Conservation (phyloP, 2,888 invertebrate genomes). For the Oscheius onirici region DNA sequence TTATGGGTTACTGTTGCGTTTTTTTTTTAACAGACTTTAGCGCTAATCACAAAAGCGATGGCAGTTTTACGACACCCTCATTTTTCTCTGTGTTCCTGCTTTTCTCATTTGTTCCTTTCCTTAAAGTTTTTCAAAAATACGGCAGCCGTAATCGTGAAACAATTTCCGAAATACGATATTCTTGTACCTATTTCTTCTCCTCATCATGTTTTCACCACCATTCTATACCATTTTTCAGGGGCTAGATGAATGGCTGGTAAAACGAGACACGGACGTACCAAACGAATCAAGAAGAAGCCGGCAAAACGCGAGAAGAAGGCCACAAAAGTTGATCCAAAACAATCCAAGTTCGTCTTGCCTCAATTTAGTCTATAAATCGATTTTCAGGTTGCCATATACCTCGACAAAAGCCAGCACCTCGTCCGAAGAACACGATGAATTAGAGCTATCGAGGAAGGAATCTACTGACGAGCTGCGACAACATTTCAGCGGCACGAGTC, state of each 20-base stretch:
- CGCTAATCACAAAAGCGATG: no score
- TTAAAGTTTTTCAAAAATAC: not conserved
- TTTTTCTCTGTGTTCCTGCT: no score
- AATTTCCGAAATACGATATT: not conserved
- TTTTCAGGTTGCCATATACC: not conserved
- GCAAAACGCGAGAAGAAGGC: not conserved
- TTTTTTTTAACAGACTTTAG: no score
- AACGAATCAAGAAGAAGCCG: not conserved
- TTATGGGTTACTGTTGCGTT: no score
- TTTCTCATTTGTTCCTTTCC: no score
- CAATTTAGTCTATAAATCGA: not conserved
- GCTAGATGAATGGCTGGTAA: constrained; percentile 17
- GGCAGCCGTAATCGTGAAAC: not conserved
- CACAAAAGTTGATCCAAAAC: constrained; percentile 1
- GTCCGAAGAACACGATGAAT: not conserved
- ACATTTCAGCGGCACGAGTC: not conserved
- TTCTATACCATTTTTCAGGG: not conserved
- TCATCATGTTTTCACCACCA: not conserved
- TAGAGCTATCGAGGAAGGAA: not conserved
- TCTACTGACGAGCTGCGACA: not conserved
- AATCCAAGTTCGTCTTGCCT: not conserved
- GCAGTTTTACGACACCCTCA: no score
- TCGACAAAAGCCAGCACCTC: not conserved
- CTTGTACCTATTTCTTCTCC: not conserved
- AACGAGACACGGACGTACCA: not conserved